Evolutionary conservation across 2,797 vertebrate genomes (phyloP).

Genomic region (Lepilemur septentrionalis): DNA sequence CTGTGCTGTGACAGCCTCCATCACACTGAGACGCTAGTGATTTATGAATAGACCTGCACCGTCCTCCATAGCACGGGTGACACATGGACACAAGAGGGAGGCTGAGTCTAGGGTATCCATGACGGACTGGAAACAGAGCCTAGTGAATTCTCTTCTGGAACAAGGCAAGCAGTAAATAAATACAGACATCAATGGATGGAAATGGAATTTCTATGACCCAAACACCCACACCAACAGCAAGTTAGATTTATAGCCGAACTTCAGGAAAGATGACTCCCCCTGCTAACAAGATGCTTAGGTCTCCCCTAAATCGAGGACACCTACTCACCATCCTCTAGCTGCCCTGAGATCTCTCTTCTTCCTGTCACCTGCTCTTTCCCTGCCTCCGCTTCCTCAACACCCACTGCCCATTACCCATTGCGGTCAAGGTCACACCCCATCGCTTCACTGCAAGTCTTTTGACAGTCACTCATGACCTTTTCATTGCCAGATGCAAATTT

Average conservation of each 20-base stretch:
- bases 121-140: not conserved
- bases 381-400: not conserved
- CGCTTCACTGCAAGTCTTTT: not conserved
- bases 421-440: not conserved
- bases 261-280: not conserved
- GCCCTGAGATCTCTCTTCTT: not conserved
- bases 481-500: not conserved
- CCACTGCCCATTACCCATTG: not conserved
- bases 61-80: fast-evolving
- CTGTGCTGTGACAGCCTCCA: not conserved
- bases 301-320: not conserved
- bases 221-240: not conserved
- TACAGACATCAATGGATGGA: not conserved
- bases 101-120: not conserved
- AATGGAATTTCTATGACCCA: not conserved
- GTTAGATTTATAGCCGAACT: not conserved
- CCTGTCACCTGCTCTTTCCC: not conserved
- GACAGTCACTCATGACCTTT: not conserved
- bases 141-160: not conserved
- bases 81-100: not conserved
- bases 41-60: fast-evolving
- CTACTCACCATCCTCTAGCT: not conserved
- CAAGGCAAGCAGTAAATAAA: not conserved
- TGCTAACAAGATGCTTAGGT: not conserved
- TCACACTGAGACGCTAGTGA: not conserved